These are phyloP conservation scores for Microctonus aethiopoides DNA, from an alignment of 2,888 invertebrate species.

Conservation along the genomic window DNA sequence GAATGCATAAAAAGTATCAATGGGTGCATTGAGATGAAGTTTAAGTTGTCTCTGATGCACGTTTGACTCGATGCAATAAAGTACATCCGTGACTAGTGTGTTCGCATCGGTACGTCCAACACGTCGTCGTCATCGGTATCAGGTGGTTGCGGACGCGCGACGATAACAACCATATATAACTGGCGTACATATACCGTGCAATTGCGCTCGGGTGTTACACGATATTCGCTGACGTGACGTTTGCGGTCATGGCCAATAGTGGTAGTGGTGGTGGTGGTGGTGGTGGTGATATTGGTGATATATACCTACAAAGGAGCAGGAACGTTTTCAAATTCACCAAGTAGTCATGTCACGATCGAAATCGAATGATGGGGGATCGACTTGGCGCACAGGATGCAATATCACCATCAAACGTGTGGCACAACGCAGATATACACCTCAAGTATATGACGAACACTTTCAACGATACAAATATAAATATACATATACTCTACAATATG, in stretches of 20 bases:
- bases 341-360: conserved; percentile 46
- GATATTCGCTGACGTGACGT: conserved; percentile 47
- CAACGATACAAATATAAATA: not conserved
- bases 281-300: not conserved
- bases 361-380: conserved; percentile 43
- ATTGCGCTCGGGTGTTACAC: conserved; percentile 30
- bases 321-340: not conserved
- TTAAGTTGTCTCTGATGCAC: not conserved
- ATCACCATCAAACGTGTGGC: not conserved
- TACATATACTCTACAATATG: not conserved
- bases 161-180: conserved; percentile 19
- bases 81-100: conserved; percentile 20
- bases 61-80: conserved; percentile 16
- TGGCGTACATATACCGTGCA: conserved; percentile 13
- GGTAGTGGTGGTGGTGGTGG: not conserved
- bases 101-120: conserved; percentile 23
- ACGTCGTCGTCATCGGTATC: conserved; percentile 34
- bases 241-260: conserved; percentile 34
- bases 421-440: not conserved
- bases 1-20: not conserved
- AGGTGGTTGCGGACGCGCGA: conserved; percentile 23
- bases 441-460: conserved; percentile 15
- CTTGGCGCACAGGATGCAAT: conserved; percentile 4
- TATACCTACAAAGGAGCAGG: not conserved
- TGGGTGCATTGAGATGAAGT: not conserved